Evolutionary conservation across 2,797 vertebrate genomes (phyloP).

Genomic region (Danio albolineatus): DNA sequence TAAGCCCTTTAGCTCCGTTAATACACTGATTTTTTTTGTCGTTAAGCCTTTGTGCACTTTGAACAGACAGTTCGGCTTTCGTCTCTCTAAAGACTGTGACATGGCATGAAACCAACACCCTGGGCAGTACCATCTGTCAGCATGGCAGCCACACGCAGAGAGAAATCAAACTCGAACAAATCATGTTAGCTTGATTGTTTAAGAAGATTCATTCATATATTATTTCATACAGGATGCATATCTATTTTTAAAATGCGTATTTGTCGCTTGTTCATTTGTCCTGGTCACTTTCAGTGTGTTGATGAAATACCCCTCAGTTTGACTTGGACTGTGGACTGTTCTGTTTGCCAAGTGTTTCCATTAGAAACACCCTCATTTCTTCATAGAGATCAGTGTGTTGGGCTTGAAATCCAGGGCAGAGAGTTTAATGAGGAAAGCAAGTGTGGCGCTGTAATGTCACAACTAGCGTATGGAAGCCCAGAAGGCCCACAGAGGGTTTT

Average conservation of each 20-base stretch:
- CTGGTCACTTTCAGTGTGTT: not conserved
- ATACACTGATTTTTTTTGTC: conserved; percentile 32
- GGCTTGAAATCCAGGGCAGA: conserved; percentile 25
- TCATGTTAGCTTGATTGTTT: conserved; percentile 31
- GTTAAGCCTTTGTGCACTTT: conserved; percentile 43
- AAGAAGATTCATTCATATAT: not conserved
- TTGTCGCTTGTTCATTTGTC: too few species aligned
- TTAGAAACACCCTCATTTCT: conserved; percentile 27
- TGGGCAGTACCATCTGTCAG: conserved; percentile 60
- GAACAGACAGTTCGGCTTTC: conserved; percentile 38
- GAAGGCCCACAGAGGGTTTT: conserved; percentile 9
- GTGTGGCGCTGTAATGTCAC: conserved; percentile 5
- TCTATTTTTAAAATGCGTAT: too few species aligned
- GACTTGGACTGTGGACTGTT: not conserved
- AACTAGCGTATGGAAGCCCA: conserved; percentile 25
- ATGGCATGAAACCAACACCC: conserved; percentile 51
- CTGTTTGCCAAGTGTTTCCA: conserved; percentile 41
- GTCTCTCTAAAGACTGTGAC: conserved; percentile 40
- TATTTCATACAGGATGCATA: too few species aligned
- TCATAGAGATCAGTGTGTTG: conserved; percentile 15
- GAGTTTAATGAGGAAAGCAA: conserved; percentile 36
- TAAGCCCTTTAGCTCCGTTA: conserved; percentile 31
- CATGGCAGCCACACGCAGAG: conserved; percentile 50
- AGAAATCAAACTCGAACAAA: not conserved
- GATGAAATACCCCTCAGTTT: conserved; percentile 9